phyloP scores from a whole-genome alignment of 2,888 invertebrate genomes.

The Drosophila lacicola region DNA sequence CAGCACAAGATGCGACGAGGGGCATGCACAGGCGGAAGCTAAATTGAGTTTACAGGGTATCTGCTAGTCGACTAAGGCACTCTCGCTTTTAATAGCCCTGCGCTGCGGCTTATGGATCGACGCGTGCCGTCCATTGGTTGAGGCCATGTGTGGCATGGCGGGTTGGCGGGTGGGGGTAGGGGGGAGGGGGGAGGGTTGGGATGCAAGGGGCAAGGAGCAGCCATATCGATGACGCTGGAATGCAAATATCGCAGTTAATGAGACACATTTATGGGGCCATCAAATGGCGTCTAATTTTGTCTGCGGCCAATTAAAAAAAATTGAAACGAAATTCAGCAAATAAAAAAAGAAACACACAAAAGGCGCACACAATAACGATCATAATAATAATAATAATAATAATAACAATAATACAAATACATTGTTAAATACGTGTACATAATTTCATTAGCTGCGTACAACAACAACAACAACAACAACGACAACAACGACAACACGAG shows the following conservation, averaged over 20 bases:
- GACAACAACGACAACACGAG: slow-evolving; percentile 32
- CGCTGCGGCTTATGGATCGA: slow-evolving; percentile 17
- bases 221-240: slow-evolving; percentile 45
- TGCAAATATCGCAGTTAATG: slow-evolving; percentile 55
- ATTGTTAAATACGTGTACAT: slow-evolving; percentile 30
- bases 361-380: slow-evolving; percentile 4
- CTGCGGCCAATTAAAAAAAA: slow-evolving; percentile 40
- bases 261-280: slow-evolving; percentile 54
- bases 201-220: background rate
- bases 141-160: slow-evolving; percentile 9
- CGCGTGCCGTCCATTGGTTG: slow-evolving; percentile 31
- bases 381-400: slow-evolving; percentile 8
- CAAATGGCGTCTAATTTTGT: slow-evolving; percentile 28
- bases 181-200: no score
- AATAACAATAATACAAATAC: slow-evolving; percentile 14
- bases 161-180: no score
- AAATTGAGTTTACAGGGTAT: no score
- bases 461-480: slow-evolving; percentile 33
- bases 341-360: slow-evolving; percentile 32
- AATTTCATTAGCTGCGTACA: slow-evolving; percentile 35
- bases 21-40: no score
- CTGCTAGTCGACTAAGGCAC: no score
- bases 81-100: slow-evolving; percentile 2
- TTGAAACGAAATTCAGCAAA: slow-evolving; percentile 28
- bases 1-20: no score